These are phyloP conservation scores for Fukomys damarensis DNA, from an alignment of 2,113 vertebrate genomes.

Conservation along the genomic window DNA sequence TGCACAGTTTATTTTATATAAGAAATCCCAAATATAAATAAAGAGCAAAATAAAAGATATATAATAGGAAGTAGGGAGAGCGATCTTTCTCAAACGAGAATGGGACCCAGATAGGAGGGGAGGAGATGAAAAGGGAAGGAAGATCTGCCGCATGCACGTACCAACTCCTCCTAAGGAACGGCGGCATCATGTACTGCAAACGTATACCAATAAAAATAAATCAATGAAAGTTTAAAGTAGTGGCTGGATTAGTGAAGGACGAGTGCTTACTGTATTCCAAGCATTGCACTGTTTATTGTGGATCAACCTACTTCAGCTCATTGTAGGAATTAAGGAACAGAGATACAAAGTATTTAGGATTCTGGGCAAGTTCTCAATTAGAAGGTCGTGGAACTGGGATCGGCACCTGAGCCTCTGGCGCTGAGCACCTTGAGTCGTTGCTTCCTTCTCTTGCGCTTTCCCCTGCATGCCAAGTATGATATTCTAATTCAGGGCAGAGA, in stretches of 20 bases:
- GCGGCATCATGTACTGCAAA: not conserved
- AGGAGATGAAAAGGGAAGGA: no score
- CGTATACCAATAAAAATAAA: not conserved
- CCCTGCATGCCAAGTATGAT: not conserved
- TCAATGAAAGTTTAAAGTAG: not conserved
- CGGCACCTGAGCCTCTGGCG: not conserved
- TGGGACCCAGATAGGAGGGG: no score
- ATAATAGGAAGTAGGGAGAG: not conserved
- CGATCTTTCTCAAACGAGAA: not conserved
- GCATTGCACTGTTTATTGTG: not conserved
- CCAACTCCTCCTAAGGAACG: not conserved
- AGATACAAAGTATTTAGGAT: not conserved
- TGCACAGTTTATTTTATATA: not conserved
- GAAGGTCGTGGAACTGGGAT: not conserved
- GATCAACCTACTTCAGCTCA: not conserved
- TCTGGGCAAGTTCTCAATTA: not conserved
- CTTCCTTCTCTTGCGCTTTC: not conserved
- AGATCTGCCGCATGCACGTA: not conserved
- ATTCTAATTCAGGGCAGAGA: not conserved
- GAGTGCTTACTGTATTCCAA: not conserved
- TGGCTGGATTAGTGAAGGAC: not conserved
- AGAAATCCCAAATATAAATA: not conserved
- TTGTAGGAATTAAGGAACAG: not conserved
- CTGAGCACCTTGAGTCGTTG: not conserved
- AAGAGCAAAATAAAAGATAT: not conserved